Evolutionary conservation across 2,113 vertebrate species (phyloP).

Genomic region (Laterallus jamaicensis): DNA sequence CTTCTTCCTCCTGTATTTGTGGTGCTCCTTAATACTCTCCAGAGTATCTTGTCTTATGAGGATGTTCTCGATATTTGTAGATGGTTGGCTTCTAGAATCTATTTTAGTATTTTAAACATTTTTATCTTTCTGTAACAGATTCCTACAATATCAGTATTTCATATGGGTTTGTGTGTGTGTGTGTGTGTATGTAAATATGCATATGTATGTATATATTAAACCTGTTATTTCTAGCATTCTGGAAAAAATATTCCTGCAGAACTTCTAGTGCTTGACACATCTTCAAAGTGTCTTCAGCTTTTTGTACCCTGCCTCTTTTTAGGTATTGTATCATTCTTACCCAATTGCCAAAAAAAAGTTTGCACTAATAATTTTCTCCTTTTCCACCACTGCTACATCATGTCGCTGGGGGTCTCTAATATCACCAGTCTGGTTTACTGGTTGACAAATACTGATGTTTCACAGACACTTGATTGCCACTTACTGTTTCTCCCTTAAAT

Average conservation of each 20-base stretch:
- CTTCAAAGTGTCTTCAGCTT: not conserved
- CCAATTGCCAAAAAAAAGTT: not conserved
- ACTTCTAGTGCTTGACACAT: not conserved
- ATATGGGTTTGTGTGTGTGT: not conserved
- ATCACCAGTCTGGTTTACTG: not conserved
- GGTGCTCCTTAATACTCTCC: not conserved
- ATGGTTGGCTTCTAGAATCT: not conserved
- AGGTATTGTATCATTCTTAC: not conserved
- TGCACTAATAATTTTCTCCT: not conserved
- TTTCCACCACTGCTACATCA: not conserved
- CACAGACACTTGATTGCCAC: not conserved
- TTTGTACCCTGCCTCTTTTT: not conserved
- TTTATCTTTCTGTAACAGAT: not conserved
- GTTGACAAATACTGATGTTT: not conserved
- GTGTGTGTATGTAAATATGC: not conserved
- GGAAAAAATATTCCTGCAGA: not conserved
- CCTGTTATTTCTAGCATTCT: not conserved
- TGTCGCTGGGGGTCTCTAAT: not conserved
- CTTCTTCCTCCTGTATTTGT: not conserved
- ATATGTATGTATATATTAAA: not conserved
- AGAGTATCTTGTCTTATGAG: not conserved
- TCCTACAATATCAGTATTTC: not conserved
- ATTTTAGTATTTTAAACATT: not conserved
- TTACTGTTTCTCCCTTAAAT: not conserved
- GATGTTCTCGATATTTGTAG: not conserved